Evolutionary conservation across 2,113 vertebrate genomes (phyloP).

Genomic region (Microtus pennsylvanicus): DNA sequence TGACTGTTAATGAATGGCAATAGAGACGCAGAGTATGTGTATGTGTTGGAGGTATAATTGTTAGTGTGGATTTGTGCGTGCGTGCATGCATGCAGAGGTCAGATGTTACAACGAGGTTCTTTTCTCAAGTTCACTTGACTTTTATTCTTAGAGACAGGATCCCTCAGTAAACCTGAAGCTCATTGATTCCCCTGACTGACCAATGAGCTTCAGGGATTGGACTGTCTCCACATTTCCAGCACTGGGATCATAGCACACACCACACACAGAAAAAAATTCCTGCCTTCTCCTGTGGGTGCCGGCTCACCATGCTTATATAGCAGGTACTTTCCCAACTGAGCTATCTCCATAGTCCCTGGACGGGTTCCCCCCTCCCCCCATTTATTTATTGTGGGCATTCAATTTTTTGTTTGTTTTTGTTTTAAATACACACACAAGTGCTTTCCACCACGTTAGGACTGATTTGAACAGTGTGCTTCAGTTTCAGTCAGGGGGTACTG

Average conservation of each 20-base stretch:
- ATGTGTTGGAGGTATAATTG: not conserved
- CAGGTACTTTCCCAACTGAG: not conserved
- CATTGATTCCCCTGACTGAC: not conserved
- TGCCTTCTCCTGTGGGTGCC: not conserved
- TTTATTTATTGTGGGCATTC: not conserved
- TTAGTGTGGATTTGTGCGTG: too few species aligned
- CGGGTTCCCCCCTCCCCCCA: rapidly evolving
- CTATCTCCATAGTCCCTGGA: not conserved
- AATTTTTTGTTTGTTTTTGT: not conserved
- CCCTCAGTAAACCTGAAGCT: not conserved
- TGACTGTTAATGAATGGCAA: not conserved
- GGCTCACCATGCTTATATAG: not conserved
- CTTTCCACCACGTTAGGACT: not conserved
- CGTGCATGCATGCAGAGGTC: not conserved
- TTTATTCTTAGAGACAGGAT: not conserved
- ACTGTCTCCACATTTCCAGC: too few species aligned
- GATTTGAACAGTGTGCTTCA: not conserved
- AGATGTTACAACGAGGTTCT: not conserved
- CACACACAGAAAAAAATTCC: too few species aligned
- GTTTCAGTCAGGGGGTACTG: not conserved
- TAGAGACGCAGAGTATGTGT: not conserved
- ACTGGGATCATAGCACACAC: not conserved
- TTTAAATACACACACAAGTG: not conserved
- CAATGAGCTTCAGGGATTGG: not conserved
- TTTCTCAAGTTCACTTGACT: not conserved